Evolutionary conservation across 2,888 invertebrate genomes (phyloP).

Genomic region (Ypsolopha scabrella): DNA sequence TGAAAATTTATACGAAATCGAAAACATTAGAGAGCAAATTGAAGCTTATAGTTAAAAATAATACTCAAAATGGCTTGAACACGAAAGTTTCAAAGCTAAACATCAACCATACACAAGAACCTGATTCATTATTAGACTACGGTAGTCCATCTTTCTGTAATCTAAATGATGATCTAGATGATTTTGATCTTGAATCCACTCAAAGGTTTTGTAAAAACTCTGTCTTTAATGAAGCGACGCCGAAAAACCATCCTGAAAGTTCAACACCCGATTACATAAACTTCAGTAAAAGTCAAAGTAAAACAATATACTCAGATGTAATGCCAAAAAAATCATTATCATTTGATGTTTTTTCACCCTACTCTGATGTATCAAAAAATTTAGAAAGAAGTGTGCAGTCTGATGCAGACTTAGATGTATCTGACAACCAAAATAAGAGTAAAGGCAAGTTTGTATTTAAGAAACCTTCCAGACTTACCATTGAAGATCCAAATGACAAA

Average conservation of each 20-base stretch:
- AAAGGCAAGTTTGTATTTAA: slow-evolving; percentile 60
- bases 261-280: slow-evolving; percentile 37
- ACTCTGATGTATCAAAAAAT: slow-evolving; percentile 21
- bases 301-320: slow-evolving; percentile 34
- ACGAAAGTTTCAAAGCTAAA: neutral
- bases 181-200: slow-evolving; percentile 31
- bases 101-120: neutral
- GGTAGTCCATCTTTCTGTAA: neutral
- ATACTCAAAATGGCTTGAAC: slow-evolving; percentile 26
- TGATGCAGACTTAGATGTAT: slow-evolving; percentile 20
- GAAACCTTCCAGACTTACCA: slow-evolving; percentile 37
- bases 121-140: neutral
- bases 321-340: slow-evolving; percentile 33
- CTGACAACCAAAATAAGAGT: slow-evolving; percentile 25
- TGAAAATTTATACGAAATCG: slow-evolving; percentile 63
- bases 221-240: neutral
- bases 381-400: slow-evolving; percentile 25
- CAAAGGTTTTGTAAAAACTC: slow-evolving; percentile 7
- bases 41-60: slow-evolving; percentile 52
- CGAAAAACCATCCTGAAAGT: slow-evolving; percentile 15
- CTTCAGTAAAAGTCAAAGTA: slow-evolving; percentile 23
- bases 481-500: slow-evolving; percentile 22
- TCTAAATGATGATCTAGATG: slow-evolving; percentile 26
- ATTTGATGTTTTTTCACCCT: slow-evolving; percentile 35
- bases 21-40: slow-evolving; percentile 71